Evolutionary conservation across 2,113 vertebrate genomes (phyloP).

Genomic region (Chaetorhynchus papuensis): DNA sequence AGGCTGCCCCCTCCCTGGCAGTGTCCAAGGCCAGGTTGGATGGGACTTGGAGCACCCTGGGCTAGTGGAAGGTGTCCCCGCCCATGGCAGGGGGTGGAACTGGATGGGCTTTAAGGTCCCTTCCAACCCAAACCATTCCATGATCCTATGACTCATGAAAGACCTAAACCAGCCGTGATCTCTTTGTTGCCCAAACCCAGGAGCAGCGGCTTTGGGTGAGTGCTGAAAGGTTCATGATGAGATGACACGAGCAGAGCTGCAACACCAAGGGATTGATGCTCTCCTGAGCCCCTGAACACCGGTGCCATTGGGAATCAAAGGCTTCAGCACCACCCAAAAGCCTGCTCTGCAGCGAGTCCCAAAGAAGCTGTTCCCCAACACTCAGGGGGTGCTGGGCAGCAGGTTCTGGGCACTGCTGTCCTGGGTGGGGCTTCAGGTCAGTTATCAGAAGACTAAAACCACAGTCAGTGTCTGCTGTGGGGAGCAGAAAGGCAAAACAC

Average conservation of each 20-base stretch:
- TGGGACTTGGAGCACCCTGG: no score
- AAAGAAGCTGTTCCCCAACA: not conserved
- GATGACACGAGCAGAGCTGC: not conserved
- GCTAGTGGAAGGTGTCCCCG: not conserved
- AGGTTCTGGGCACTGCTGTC: not conserved
- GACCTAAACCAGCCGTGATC: not conserved
- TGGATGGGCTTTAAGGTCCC: rapidly evolving
- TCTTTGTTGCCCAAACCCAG: not conserved
- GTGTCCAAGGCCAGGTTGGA: not conserved
- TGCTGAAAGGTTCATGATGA: rapidly evolving
- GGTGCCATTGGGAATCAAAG: rapidly evolving
- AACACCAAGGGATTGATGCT: not conserved
- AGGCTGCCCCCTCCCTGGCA: not conserved
- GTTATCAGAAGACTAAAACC: not conserved
- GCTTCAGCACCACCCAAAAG: not conserved
- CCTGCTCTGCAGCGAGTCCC: not conserved
- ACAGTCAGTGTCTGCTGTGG: not conserved
- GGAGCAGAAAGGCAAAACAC: not conserved
- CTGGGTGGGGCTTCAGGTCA: not conserved
- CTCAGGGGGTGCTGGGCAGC: not conserved
- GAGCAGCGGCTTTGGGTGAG: not conserved
- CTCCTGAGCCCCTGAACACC: not conserved
- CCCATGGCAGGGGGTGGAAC: rapidly evolving
- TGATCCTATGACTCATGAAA: not conserved
- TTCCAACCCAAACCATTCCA: not conserved